Base-by-base conservation (phyloP, 2,888 invertebrate genomes). In the Lissocephala sabroskyi region DNA sequence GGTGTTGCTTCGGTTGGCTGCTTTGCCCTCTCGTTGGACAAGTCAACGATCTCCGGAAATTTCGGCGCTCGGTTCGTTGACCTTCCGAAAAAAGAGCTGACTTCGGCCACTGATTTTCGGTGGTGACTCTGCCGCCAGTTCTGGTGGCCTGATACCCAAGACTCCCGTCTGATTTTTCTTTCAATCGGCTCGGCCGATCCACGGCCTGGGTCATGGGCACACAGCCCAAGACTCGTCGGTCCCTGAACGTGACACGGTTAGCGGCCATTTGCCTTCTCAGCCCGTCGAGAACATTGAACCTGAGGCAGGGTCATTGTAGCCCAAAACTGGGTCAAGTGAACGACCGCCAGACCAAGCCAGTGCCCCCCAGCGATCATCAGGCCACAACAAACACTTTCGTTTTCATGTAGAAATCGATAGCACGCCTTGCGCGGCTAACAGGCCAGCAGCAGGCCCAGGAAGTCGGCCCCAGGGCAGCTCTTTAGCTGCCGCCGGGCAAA, bases 381-480 rank as follows among this genome's bases (percentile, higher is more conserved):
- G 33, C 35, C 14, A 33, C 33, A 33, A 11, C 7, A 14, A 13
- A 33, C 71, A 79, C 80, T 79, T 79, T 79, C 79, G 71, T 62
- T 79, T 79, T 74, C 66, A 74, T 70, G 78, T 77, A 79, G 80
- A 80, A 79, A 81, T 79, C 79, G 79, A 80, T 71, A 80, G 75
- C 71, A 57, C 62, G 63, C 68, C 79, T 80, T 77, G 79, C 61
- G 64, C 71, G 57, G 36, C 52, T 44, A 65, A 35, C 66, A 76
- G 81, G 79, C 59, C 49, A 49, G 3, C 80, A 78, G 67, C 33
- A 47, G 7, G 39, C 37, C 33, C 1, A 11, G 19, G 29, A 1
- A 14, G 28, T 26, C 41, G 16, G n/a, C n/a, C n/a, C n/a, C n/a
- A n/a, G n/a, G 19, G 17, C 3, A 7, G 30, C 30, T 1, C 2